Evolutionary conservation across 2,797 vertebrate genomes (phyloP), one percentile per base, ranked within the genome.

Genomic region (Mastacembelus armatus): DNA sequence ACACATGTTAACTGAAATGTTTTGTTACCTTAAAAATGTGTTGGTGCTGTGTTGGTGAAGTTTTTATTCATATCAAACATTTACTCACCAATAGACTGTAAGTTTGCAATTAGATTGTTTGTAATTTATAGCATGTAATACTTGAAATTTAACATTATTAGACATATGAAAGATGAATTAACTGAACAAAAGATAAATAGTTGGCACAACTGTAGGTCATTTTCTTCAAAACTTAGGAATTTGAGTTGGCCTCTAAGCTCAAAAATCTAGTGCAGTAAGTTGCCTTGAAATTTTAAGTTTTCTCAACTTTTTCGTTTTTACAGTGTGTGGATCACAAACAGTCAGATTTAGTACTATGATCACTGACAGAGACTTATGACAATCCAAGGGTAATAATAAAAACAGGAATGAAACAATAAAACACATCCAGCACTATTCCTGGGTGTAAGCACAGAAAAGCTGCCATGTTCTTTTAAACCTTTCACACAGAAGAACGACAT

Each of bases 401-500:
- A 5, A 38, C 16, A 36, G 9, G 4, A 26, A 38, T 29, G 43
- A 44, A 56, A 55, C 36, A 70, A 2, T 56, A 19, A 69, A 57
- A 62, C 54, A 49, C 26, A 61, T 44, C 44, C 43, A 32, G 22
- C 26, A 65, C 39, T n/a, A 19, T 54, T 22, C 54, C 36, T 47
- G 24, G 35, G 7, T 32, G 32, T 68, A 69, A 56, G 36, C 66
- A 44, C 10, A 45, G 58, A 68, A 4, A 43, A 77, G 21, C 29
- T 32, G 36, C 39, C 43, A 50, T 24, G 29, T 60, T 77, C 33
- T 42, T 54, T 49, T 56, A 29, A 36, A 71, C 24, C 63, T 19
- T 35, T 58, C 39, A 71, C 66, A 82, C 24, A 74, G 32, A 56
- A 22, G 26, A 32, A 73, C 59, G 45, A 45, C n/a, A 22, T 7